Base-by-base conservation (phyloP, 2,888 invertebrate species). In the Rhagium mordax region DNA sequence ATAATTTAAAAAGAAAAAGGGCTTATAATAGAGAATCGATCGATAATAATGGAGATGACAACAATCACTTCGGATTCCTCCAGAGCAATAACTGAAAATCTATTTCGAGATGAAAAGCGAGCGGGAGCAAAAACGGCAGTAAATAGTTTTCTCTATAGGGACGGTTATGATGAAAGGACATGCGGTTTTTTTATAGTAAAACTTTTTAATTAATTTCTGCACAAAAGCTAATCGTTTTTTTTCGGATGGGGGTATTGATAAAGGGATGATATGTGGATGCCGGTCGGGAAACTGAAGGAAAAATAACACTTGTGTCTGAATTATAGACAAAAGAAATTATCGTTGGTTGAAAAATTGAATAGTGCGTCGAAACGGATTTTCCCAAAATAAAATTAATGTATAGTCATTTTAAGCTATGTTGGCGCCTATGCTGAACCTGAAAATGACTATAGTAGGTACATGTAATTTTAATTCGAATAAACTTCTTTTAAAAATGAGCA, bases 11-110 rank as follows among this genome's bases (percentile, higher is more conserved):
- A 15, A 15, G 57, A 57, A 15, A 24, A 24, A 57, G 21, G 27
- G 57, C 27, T 57, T 57, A 24, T 41, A 41, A 41, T 41, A 27
- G 27, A 24, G 21, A 29, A 27, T 13, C 48, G 49, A 24, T 29
- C 16, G 64, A 49, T 64, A 64, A 64, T 64, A 51, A 64, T 18
- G 64, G 49, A 51, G 64, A 64, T 51, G 64, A 64, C 64, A 64
- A 64, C 64, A 64, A 41, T 41, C 41, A 41, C 41, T 41, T 41
- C 41, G n/a, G 41, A 41, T 41, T 41, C 41, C 41, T 41, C n/a
- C n/a, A 49, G n/a, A 41, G 41, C 41, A 41, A 41, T 41, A 41
- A 41, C 41, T 41, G 41, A 41, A n/a, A 41, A 41, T 41, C 10
- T 41, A 41, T 41, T 41, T 33, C 8, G 41, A 41, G 41, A 41